Conservation (phyloP, 2,888 invertebrate genomes). For the Cephus rjabovi region DNA sequence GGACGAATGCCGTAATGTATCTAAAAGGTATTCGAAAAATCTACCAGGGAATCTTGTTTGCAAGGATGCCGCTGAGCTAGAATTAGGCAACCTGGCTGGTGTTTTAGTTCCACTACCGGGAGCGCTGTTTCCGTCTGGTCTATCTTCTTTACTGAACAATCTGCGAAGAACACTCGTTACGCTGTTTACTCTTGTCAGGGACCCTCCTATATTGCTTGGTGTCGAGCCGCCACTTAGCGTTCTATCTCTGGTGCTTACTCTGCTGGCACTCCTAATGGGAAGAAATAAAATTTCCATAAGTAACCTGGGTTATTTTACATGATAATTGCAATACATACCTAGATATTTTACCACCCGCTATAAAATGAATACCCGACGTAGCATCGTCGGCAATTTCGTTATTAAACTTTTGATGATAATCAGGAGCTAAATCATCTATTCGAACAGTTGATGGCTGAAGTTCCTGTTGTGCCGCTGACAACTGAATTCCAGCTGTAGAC, state of each 20-base stretch:
- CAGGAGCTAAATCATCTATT: constrained; percentile 78
- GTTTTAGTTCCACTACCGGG: constrained; percentile 64
- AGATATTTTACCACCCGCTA: constrained; percentile 66
- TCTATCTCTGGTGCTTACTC: constrained; percentile 59
- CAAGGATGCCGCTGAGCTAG: constrained; percentile 55
- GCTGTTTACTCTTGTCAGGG: constrained; percentile 79
- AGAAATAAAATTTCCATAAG: neutral
- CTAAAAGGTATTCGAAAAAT: neutral
- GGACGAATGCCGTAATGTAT: neutral
- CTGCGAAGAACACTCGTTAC: constrained; percentile 83
- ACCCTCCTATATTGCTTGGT: constrained; percentile 66
- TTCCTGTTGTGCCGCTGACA: constrained; percentile 76
- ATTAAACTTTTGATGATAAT: constrained; percentile 54
- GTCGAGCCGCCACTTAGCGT: constrained; percentile 56
- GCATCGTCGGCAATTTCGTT: constrained; percentile 72
- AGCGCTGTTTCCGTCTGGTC: constrained; percentile 65
- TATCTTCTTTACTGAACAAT: constrained; percentile 82
- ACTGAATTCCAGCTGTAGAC: constrained; percentile 87
- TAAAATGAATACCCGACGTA: constrained; percentile 80
- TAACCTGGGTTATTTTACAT: neutral
- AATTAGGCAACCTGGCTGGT: constrained; percentile 67
- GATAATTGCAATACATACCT: constrained; percentile 37
- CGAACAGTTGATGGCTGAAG: constrained; percentile 76
- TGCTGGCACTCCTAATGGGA: constrained; percentile 54
- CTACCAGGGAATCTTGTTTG: constrained; percentile 31